Conservation (phyloP, 2,888 invertebrate genomes). For the Caenorhabditis sp. region DNA sequence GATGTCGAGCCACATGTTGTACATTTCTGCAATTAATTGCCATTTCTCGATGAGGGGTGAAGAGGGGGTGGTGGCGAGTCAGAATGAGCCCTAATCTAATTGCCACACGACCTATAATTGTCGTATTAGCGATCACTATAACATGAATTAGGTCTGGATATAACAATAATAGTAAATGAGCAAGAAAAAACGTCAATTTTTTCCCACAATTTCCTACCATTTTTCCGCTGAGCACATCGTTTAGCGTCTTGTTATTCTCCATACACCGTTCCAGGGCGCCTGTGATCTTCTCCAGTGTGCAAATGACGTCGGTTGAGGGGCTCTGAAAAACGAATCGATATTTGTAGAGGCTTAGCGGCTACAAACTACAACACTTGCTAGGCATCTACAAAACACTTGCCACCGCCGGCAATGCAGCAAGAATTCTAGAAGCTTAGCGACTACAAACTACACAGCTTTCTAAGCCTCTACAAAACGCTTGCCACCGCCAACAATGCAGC, state of each 20-base stretch:
- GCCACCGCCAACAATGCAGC: no score
- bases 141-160: no score
- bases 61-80: not conserved
- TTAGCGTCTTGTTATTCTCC: conserved; percentile 42
- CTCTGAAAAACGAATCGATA: not conserved
- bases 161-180: no score
- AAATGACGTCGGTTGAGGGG: conserved; percentile 19
- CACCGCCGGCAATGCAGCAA: no score
- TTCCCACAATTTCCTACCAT: no score
- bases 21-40: conserved; percentile 53
- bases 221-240: conserved; percentile 48
- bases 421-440: no score
- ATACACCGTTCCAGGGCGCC: conserved; percentile 38
- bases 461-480: not conserved
- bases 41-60: not conserved
- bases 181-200: no score
- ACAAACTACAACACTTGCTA: not conserved
- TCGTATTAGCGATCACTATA: no score
- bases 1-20: conserved; percentile 59
- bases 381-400: not conserved
- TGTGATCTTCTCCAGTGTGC: conserved; percentile 45
- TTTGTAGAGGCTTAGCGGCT: not conserved
- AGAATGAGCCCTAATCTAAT: conserved; percentile 13
- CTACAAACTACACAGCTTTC: not conserved
- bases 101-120: not conserved